Evolutionary conservation across 2,888 invertebrate genomes (phyloP).

Genomic region (Mythimna albipuncta): DNA sequence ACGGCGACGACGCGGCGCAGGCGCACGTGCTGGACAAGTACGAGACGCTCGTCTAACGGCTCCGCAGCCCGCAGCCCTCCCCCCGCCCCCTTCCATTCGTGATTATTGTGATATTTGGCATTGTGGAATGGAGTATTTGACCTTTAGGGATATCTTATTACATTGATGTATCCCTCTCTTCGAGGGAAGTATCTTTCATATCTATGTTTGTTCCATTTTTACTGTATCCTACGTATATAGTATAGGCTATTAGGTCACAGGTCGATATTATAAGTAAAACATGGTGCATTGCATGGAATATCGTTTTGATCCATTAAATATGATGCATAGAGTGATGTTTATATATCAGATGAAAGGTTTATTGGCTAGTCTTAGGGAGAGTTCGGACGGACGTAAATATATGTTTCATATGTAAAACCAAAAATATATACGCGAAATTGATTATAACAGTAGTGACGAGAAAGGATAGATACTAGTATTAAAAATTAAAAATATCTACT

Average conservation of each 20-base stretch:
- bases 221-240: conserved; percentile 57
- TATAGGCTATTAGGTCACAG: conserved; percentile 58
- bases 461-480: conserved; percentile 67
- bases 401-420: conserved; percentile 73
- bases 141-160: conserved; percentile 50
- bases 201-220: conserved; percentile 54
- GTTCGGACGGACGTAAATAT: conserved; percentile 61
- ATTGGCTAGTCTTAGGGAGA: conserved; percentile 69
- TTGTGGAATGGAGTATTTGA: conserved; percentile 54
- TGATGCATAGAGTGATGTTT: conserved; percentile 68
- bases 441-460: conserved; percentile 66
- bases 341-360: conserved; percentile 61
- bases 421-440: conserved; percentile 72
- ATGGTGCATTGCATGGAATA: conserved; percentile 73
- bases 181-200: conserved; percentile 53
- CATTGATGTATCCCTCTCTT: conserved; percentile 37
- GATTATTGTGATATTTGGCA: conserved; percentile 69
- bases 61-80: conserved; percentile 5
- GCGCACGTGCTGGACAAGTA: conserved; percentile 88
- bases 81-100: conserved; percentile 40
- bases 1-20: conserved; percentile 83
- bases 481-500: conserved; percentile 62
- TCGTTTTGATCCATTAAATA: conserved; percentile 62
- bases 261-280: conserved; percentile 63
- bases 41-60: conserved; percentile 85